A percentile compares a stretch with the other conserved stretches of the same genome.
Conservation (phyloP, 2,113 vertebrate genomes). For the Alaudala cheleensis region DNA sequence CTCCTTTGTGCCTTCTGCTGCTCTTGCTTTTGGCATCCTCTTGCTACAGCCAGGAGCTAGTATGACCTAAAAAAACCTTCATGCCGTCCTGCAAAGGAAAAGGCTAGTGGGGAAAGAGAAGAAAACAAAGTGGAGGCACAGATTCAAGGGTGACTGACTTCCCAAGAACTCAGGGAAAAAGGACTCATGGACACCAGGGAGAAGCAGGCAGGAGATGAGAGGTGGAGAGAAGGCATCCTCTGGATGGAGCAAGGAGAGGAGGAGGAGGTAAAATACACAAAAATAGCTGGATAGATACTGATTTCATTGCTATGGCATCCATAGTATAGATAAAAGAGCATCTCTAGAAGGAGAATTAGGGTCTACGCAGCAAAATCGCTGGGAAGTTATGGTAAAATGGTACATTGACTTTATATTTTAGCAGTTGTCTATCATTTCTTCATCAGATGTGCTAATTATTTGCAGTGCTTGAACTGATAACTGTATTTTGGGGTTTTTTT, state of each 20-base stretch:
- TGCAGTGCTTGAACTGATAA: background rate
- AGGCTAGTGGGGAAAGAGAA: rapidly evolving
- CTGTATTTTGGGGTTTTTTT: background rate
- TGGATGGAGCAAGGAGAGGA: background rate
- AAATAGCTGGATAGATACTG: background rate
- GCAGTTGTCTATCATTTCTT: background rate
- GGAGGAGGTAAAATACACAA: background rate
- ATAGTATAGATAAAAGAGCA: background rate
- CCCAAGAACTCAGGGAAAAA: background rate
- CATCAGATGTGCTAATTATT: background rate
- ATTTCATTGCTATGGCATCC: background rate
- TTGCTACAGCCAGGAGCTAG: background rate
- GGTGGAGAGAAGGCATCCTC: background rate
- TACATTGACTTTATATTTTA: background rate
- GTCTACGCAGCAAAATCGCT: background rate
- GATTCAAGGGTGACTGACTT: background rate
- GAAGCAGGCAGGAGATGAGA: background rate
- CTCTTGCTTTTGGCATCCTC: background rate
- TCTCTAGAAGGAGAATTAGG: background rate
- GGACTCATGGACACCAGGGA: background rate
- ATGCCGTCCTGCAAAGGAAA: background rate
- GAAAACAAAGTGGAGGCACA: background rate
- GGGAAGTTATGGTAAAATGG: background rate
- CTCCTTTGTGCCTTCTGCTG: constrained; percentile 34
- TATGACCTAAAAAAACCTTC: background rate